Evolutionary conservation across 2,888 invertebrate species (phyloP), one percentile per base, ranked within the genome.

Genomic region (Pseudeuparius sepicola): DNA sequence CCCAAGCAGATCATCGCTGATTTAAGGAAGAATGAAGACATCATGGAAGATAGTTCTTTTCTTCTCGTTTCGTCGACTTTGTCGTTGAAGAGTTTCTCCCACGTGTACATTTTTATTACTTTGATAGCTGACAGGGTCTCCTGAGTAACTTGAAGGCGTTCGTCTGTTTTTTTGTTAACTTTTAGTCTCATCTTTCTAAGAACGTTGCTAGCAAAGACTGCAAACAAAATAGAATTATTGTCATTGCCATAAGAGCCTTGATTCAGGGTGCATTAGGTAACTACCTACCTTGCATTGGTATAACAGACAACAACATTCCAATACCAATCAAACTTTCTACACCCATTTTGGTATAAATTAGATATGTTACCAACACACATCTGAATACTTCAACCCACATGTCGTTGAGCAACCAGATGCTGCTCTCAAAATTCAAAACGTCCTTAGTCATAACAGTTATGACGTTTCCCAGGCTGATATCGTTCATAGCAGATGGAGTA

Each of bases 361-460:
- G 73, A 57, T 75, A 80, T 4, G 85, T 78, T 40, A 88, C 77
- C 43, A 88, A 73, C 31, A 81, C 59, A 1, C 88, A 81, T 51
- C 90, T 84, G 10, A 89, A 54, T 0, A 90, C 85, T 1, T 89
- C 90, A 39, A 92, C 79, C 88, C 92, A 89, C 12, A 92, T 66
- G 57, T 89, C 93, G 61, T 92, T 92, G 7, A 90, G 62, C 56
- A 90, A 88, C 48, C 86, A 75, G 18, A 88, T 70, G 4, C 85
- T 82, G 52, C 83, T 71, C 59, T 94, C 93, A 58, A 94, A 89
- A 34, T 89, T 73, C 47, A 79, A 79, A 42, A 93, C 85, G 59
- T 96, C 96, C 56, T 92, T 96, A 2, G 92, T 87, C 36, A 96
- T 68, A 9, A 93, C 71, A 53, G 93, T 93, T 20, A 94, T 86